Evolutionary conservation across 2,113 vertebrate species (phyloP).

Genomic region (Colossoma macropomum): DNA sequence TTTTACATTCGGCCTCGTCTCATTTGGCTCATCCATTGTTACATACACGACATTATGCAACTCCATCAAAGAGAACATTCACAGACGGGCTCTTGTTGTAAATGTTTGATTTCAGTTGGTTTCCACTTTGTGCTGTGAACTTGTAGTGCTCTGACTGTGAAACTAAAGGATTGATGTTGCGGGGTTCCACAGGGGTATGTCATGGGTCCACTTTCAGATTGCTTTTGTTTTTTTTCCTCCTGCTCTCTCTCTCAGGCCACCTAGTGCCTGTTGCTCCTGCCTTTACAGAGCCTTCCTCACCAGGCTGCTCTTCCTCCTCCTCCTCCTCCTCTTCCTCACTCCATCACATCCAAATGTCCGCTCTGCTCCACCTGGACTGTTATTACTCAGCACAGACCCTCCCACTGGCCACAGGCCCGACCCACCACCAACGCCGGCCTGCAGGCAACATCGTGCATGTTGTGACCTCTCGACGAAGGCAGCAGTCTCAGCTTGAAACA

Average conservation of each 20-base stretch:
- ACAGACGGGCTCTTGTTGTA: constrained; percentile 30
- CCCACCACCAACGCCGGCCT: constrained; percentile 33
- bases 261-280: constrained; percentile 45
- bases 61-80: not conserved
- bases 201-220: constrained; percentile 11
- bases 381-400: constrained; percentile 47
- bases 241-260: constrained; percentile 43
- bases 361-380: constrained; percentile 51
- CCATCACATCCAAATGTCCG: constrained; percentile 28
- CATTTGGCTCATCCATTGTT: constrained; percentile 17
- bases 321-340: constrained; percentile 16
- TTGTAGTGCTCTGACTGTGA: constrained; percentile 41
- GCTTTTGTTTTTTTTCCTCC: not conserved
- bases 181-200: constrained; percentile 25
- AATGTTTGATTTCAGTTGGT: constrained; percentile 45
- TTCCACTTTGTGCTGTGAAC: constrained; percentile 38
- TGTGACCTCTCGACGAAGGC: constrained; percentile 50
- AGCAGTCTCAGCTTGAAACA: constrained; percentile 49
- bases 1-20: constrained; percentile 24
- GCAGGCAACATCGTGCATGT: constrained; percentile 48
- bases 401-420: constrained; percentile 22
- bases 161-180: constrained; percentile 16
- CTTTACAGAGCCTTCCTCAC: constrained; percentile 23
- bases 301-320: constrained; percentile 5
- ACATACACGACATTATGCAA: not conserved